Conservation (phyloP, 2,797 vertebrate species). For the Parambassis ranga region DNA sequence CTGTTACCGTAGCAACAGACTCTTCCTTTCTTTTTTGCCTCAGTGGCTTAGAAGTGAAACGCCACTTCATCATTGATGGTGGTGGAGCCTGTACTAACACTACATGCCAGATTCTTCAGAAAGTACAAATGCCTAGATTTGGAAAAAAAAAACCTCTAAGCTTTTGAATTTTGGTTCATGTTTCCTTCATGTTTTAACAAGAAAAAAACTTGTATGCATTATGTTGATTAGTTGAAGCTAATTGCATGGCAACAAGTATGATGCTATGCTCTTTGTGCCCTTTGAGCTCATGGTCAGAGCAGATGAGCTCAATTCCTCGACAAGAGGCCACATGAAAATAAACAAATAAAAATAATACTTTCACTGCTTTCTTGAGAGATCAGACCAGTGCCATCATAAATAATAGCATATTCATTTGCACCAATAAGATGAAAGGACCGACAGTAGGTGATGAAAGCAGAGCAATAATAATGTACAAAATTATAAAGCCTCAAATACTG, state of each 20-base stretch:
- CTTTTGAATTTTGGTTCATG: too few relatives aligned
- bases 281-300: constrained; percentile 7
- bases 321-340: not conserved
- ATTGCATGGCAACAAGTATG: constrained; percentile 21
- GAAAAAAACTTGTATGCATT: not conserved
- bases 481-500: too few relatives aligned
- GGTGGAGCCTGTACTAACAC: constrained; percentile 11
- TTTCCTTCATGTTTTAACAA: too few relatives aligned
- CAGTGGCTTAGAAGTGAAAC: constrained; percentile 55
- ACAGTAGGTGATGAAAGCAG: too few relatives aligned
- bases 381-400: too few relatives aligned
- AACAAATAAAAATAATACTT: not conserved
- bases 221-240: not conserved
- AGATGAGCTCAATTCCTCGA: not conserved
- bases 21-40: constrained; percentile 29
- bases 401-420: too few relatives aligned
- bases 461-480: too few relatives aligned
- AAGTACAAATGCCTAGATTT: not conserved
- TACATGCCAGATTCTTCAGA: not conserved
- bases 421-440: too few relatives aligned
- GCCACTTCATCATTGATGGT: constrained; percentile 50
- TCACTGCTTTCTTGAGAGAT: too few relatives aligned
- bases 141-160: too few relatives aligned
- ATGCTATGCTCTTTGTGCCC: not conserved
- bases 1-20: constrained; percentile 74